Evolutionary conservation across 2,888 invertebrate species (phyloP), one percentile per base, ranked within the genome.

Genomic region (Ochlodes sylvanus): DNA sequence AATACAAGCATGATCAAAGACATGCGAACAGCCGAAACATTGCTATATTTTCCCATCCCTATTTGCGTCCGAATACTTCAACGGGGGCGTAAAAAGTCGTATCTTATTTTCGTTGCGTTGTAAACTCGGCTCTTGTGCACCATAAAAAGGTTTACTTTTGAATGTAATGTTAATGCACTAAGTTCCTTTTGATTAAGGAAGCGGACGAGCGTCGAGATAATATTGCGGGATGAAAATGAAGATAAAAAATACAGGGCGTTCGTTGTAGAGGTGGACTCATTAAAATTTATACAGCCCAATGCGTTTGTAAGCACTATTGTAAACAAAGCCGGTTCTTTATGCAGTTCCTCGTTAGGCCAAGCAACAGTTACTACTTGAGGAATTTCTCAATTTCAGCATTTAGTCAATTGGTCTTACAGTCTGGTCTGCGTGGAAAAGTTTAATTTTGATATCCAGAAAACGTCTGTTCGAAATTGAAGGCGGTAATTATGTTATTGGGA

Each of bases 241-340:
- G 68, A 68, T 74, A 73, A 77, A 76, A 77, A 76, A 73, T 71
- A 73, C 71, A 70, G 76, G 67, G 54, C 19, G 66, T 60, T 66
- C 69, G 62, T 71, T 79, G 75, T 77, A 75, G 77, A 76, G 78
- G 79, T 73, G 77, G 79, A 82, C 86, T 90, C 90, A 87, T 90
- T 90, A 90, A 90, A 90, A 88, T 88, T 85, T 84, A 79, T 79
- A 82, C 83, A 80, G 82, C 69, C 81, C 84, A 78, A 81, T 89
- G 88, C 79, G 75, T 85, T 80, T 71, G 77, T 73, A 73, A 89
- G 87, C 76, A 77, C 75, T 73, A 77, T 77, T 79, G 76, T 78
- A 79, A 80, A 84, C 83, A 85, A 82, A 72, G 71, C 69, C 65
- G 69, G 70, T 65, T 61, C 67, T 71, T 68, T 71, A 72, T 70